These are phyloP conservation scores for Parthenolecanium corni DNA, from an alignment of 2,888 invertebrate genomes.

Conservation along the genomic window DNA sequence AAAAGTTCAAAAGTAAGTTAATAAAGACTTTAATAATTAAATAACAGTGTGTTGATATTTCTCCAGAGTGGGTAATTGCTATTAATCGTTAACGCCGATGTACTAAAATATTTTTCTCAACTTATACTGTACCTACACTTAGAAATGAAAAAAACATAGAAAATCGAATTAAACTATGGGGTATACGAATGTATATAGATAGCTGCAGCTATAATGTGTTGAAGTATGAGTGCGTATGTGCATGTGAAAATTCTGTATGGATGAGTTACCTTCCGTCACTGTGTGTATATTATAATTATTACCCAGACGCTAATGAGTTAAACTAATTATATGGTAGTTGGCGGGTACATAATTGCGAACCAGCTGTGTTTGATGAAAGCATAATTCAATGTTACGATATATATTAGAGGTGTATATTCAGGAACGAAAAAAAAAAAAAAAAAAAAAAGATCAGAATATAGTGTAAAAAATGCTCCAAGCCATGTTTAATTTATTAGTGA, in stretches of 20 bases:
- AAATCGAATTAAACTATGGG: conserved; percentile 17
- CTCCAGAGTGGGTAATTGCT: conserved; percentile 8
- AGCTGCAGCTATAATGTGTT: too few relatives aligned
- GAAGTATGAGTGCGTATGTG: neutral
- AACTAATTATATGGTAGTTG: conserved; percentile 23
- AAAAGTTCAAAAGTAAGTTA: conserved; percentile 7
- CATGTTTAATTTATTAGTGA: too few relatives aligned
- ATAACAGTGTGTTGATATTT: conserved; percentile 23
- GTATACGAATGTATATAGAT: neutral
- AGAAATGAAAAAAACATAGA: neutral
- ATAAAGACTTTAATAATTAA: conserved; percentile 21
- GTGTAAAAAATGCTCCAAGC: too few relatives aligned
- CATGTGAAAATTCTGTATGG: conserved; percentile 20
- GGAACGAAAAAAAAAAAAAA: too few relatives aligned
- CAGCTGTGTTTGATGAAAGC: conserved; percentile 13
- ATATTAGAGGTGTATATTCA: too few relatives aligned
- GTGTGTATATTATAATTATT: conserved; percentile 24
- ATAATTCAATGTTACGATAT: neutral
- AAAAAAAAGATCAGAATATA: too few relatives aligned
- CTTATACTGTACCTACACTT: neutral
- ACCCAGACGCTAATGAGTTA: conserved; percentile 24
- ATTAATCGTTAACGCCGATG: conserved; percentile 14
- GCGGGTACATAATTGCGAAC: conserved; percentile 14
- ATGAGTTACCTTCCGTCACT: conserved; percentile 15
- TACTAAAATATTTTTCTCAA: conserved; percentile 2